A percentile compares a stretch with the other conserved stretches of the same genome.
Evolutionary conservation across 2,797 vertebrate genomes (phyloP).

Genomic region (Nyctibius grandis): DNA sequence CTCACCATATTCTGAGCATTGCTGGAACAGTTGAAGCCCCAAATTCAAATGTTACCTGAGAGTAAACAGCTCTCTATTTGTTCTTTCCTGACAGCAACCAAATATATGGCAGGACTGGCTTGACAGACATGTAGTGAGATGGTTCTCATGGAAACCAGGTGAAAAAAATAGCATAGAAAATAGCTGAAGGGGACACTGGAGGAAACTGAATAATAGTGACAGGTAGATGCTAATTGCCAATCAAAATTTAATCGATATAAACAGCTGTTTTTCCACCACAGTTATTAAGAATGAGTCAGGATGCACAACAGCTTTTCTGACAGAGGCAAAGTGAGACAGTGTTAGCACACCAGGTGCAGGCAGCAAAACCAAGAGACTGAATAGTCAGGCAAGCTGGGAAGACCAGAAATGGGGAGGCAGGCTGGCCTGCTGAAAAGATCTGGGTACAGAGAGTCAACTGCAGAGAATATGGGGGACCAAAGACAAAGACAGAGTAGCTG

Average conservation of each 20-base stretch:
- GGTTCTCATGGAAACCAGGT: conserved; percentile 73
- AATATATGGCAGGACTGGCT: not conserved
- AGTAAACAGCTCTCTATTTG: not conserved
- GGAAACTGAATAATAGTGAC: conserved; percentile 59
- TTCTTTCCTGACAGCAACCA: not conserved
- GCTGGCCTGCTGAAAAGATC: not conserved
- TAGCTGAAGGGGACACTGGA: conserved; percentile 44
- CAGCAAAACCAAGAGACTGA: conserved; percentile 23
- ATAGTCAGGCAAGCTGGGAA: not conserved
- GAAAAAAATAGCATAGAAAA: conserved; percentile 55
- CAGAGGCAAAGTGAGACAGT: not conserved
- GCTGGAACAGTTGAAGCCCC: not conserved
- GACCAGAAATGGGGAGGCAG: not conserved
- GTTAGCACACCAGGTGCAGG: not conserved
- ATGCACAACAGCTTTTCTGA: conserved; percentile 15
- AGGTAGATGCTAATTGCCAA: conserved; percentile 70
- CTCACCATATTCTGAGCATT: not conserved
- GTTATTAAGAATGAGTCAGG: conserved; percentile 21
- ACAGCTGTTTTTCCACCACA: conserved; percentile 65
- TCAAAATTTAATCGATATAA: conserved; percentile 74
- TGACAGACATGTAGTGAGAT: conserved; percentile 10
- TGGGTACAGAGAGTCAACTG: too few species aligned
- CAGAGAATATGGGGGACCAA: not conserved
- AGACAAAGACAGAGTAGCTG: not conserved
- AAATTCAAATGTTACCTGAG: not conserved